Percentiles rank a stretch among this genome's conserved stretches.
Conservation (phyloP, 2,113 vertebrate species). For the Eclectus roratus region DNA sequence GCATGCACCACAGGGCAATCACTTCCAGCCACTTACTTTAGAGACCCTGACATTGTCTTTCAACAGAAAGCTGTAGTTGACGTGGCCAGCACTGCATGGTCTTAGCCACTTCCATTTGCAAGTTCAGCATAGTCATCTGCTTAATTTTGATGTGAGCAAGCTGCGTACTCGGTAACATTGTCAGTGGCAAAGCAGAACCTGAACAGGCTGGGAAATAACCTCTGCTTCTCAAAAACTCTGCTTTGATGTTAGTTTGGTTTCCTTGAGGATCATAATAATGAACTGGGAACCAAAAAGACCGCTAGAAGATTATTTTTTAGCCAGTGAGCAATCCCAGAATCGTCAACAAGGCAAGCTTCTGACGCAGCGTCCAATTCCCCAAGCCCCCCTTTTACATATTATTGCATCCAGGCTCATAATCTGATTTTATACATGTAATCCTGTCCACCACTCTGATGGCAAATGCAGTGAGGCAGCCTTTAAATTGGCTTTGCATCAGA, state of each 20-base stretch:
- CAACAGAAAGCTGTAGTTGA: not conserved
- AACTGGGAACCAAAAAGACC: not conserved
- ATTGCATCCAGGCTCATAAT: not conserved
- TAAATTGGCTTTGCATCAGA: not conserved
- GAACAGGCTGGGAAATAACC: not conserved
- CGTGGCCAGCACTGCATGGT: not conserved
- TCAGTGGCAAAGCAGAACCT: not conserved
- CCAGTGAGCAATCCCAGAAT: not conserved
- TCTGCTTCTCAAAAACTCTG: not conserved
- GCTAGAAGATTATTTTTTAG: not conserved
- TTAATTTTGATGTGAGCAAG: not conserved
- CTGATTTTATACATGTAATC: not conserved
- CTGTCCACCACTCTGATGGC: not conserved
- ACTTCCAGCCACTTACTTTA: not conserved
- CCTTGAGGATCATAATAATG: not conserved
- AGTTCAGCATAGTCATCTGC: not conserved
- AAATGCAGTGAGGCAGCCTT: not conserved
- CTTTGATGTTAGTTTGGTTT: not conserved
- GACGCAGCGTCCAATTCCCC: not conserved
- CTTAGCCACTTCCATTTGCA: not conserved
- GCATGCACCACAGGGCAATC: accelerated
- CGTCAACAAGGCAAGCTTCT: accelerated
- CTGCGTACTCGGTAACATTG: not conserved
- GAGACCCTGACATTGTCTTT: not conserved
- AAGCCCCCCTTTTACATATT: not conserved